phyloP scores from a whole-genome alignment of 2,888 invertebrate genomes.

The Lordiphosa fenestrarum region DNA sequence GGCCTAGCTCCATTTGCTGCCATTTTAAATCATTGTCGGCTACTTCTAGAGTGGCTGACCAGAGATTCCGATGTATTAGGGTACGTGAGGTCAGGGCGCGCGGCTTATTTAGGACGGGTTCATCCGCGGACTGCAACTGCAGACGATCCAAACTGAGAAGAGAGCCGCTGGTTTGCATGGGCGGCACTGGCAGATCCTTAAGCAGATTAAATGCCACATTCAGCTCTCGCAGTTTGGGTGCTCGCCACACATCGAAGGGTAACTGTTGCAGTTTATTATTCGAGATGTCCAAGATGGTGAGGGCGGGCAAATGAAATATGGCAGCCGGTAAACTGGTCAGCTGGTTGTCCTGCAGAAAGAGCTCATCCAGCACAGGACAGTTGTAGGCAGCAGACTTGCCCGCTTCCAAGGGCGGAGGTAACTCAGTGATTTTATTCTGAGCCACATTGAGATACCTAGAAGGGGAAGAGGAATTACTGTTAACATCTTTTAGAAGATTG shows the following conservation, averaged over 20 bases:
- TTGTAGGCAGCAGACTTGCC: conserved; percentile 80
- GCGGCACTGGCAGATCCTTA: conserved; percentile 85
- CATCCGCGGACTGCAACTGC: conserved; percentile 72
- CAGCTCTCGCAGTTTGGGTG: conserved; percentile 91
- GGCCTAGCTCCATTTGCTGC: conserved; percentile 68
- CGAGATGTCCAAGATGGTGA: conserved; percentile 93
- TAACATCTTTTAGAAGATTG: too few species aligned
- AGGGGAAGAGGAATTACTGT: too few species aligned
- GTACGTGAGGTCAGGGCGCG: conserved; percentile 79
- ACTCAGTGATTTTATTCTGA: conserved; percentile 91
- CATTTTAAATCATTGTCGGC: conserved; percentile 84
- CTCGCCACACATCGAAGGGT: conserved; percentile 92
- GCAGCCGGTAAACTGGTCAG: conserved; percentile 90
- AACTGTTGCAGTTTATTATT: conserved; percentile 93
- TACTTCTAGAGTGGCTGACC: conserved; percentile 86
- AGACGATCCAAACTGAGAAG: conserved; percentile 76
- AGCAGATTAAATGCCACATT: conserved; percentile 94
- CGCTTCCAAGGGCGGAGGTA: conserved; percentile 82
- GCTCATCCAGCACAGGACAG: conserved; percentile 92
- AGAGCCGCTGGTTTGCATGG: conserved; percentile 78
- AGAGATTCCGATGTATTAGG: conserved; percentile 88
- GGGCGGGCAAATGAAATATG: conserved; percentile 89
- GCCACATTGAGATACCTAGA: conserved; percentile 88
- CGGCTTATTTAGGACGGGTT: conserved; percentile 62
- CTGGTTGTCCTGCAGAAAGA: conserved; percentile 95